Evolutionary conservation across 2,888 invertebrate species (phyloP), one percentile per base, ranked within the genome.

Genomic region (Linnaemya tessellans): DNA sequence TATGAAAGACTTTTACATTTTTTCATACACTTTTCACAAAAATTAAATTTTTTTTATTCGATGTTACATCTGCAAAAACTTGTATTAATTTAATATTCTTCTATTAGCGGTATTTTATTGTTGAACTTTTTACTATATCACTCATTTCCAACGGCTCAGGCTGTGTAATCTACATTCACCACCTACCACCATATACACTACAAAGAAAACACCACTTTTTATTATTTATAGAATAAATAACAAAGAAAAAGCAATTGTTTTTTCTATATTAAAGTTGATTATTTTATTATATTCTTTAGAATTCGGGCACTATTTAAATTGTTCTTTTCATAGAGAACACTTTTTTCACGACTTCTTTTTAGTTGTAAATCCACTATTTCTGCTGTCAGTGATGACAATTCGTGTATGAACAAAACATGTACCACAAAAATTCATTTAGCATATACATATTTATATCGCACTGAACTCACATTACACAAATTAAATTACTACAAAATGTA

Each of bases 21-120:
- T 79, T 80, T 46, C 51, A 58, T 67, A 60, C 58, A 74, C 51
- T 68, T 81, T 68, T 64, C 54, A 81, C 43, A 51, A 30, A 22
- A 83, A 51, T 49, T 41, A 41, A 15, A 41, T 56, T 25, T 80
- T 80, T 84, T 60, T 67, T 65, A 46, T 51, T 38, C 18, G 15
- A 30, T 35, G 20, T 54, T 43, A 15, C 10, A 46, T 15, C 56
- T 46, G 20, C 11, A 38, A 67, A 67, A 67, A 62, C 13, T 41
- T 30, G 18, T 58, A 80, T 13, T 11, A 18, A 35, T 38, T 49
- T 60, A 67, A 46, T 49, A 38, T 18, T 49, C 4, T 11, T 38
- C 11, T 38, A 7, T 1, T 13, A 4, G 11, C 11, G 10, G 46
- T n/a, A 46, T 46, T n/a, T 46, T n/a, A 46, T 41, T 10, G n/a